These are phyloP conservation scores for Sturmia bella DNA, from an alignment of 2,888 invertebrate genomes.

Conservation along the genomic window DNA sequence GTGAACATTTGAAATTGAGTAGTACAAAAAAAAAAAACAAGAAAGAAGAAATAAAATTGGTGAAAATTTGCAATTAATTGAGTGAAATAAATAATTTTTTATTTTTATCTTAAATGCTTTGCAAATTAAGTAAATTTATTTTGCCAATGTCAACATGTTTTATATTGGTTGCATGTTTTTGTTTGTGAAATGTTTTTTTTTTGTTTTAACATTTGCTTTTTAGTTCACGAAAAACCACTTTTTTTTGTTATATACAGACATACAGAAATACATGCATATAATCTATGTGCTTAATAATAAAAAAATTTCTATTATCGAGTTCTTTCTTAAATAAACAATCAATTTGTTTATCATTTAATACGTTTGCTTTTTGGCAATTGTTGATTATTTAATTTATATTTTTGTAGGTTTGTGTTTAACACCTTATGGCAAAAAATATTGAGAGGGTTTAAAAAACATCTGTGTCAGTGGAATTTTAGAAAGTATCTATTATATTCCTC, in stretches of 20 bases:
- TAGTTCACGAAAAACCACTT: conserved; percentile 63
- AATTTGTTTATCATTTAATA: conserved; percentile 43
- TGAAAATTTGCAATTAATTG: conserved; percentile 38
- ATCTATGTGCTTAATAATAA: neutral
- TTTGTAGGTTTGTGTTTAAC: conserved; percentile 15
- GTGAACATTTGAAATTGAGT: neutral
- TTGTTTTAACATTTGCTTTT: conserved; percentile 39
- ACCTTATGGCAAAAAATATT: conserved; percentile 6
- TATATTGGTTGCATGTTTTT: conserved; percentile 10
- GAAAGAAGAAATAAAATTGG: neutral
- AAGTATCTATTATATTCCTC: neutral
- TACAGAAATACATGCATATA: neutral
- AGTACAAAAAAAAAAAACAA: neutral
- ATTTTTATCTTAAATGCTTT: neutral
- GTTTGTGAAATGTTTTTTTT: conserved; percentile 17
- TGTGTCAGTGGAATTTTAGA: conserved; percentile 8
- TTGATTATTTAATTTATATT: conserved; percentile 35
- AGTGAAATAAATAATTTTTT: conserved; percentile 7
- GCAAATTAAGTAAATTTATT: conserved; percentile 23
- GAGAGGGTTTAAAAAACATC: conserved; percentile 9
- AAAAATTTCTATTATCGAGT: neutral
- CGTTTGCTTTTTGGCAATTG: conserved; percentile 47
- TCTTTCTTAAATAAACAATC: conserved; percentile 34
- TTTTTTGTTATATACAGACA: conserved; percentile 9
- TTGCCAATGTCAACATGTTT: conserved; percentile 60